Evolutionary conservation across 1,140 invertebrate species (phyloP), one percentile per base, ranked within the genome.

Genomic region (Campodea augens): DNA sequence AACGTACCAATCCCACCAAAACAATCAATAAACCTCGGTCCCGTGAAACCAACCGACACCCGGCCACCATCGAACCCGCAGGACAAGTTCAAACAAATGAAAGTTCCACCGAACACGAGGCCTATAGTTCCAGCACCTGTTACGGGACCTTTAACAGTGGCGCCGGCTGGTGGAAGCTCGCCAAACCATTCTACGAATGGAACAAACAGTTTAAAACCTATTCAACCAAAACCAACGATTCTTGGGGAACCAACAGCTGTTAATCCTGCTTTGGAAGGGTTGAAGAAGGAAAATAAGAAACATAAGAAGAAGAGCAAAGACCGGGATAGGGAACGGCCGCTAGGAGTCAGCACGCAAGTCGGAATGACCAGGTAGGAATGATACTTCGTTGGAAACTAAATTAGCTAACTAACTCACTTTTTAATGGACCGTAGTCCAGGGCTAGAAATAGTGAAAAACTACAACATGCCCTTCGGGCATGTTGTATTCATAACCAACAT

Each of bases 251-350:
- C 27, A 44, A 60, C 59, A 10, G 62, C 47, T 40, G 48, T 57
- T 19, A 62, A 60, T 44, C 55, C 60, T 20, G 52, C 57, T 22
- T 45, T 64, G 18, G 52, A 56, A 10, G 49, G 52, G 15, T 56
- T 57, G 5, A 55, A 64, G 20, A 65, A 60, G 37, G 57, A 62
- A 25, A 57, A 63, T 39, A 60, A 56, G n/a, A 46, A 51, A 27
- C 57, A 60, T 43, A 67, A 67, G 52, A 61, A 62, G 48, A 66
- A 65, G 49, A 59, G 57, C 36, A 64, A 62, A 52, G 66, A 66
- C 18, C 58, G 54, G 38, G 55, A 61, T 38, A 48, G 54, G n/a
- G 55, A 58, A 13, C 42, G 47, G 27, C 27, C 27, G n/a, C n/a
- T n/a, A n/a, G 18, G 52, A 53, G 20, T 29, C 38, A 15, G 25